A percentile compares a stretch with the other conserved stretches of the same genome.
These are phyloP conservation scores for Mastomys natalensis DNA, from an alignment of 2,113 vertebrate species.

Conservation along the genomic window DNA sequence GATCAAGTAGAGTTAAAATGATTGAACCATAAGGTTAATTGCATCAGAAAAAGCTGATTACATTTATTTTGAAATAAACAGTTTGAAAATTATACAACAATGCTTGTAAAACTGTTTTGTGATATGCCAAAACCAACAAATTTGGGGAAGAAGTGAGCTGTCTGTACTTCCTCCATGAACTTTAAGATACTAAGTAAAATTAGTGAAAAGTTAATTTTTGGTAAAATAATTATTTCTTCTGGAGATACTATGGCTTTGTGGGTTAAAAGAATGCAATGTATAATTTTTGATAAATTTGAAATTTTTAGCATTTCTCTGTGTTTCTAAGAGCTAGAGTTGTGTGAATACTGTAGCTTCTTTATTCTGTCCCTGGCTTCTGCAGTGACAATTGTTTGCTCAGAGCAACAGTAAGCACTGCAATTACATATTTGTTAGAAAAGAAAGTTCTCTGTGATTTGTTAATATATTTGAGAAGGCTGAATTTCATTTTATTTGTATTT, in stretches of 20 bases:
- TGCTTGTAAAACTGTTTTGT: slow-evolving; percentile 4
- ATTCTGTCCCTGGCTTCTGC: not conserved
- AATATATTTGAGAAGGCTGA: not conserved
- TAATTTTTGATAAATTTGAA: not conserved
- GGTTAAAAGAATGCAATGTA: not conserved
- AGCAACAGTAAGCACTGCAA: not conserved
- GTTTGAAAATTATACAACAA: slow-evolving; percentile 19
- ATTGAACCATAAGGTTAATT: slow-evolving; percentile 33
- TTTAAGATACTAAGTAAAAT: not conserved
- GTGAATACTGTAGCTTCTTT: not conserved
- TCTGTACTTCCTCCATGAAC: not conserved
- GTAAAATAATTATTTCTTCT: not conserved
- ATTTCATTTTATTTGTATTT: not conserved
- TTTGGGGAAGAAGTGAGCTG: not conserved
- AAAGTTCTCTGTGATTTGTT: not conserved
- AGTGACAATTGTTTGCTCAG: not conserved
- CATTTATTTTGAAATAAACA: slow-evolving; percentile 31
- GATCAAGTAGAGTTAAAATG: not conserved
- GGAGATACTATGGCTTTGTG: not conserved
- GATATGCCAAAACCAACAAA: not conserved
- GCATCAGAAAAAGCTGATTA: not conserved
- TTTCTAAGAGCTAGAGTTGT: not conserved
- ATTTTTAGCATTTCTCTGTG: not conserved
- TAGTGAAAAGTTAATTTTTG: not conserved
- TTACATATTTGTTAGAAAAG: not conserved